Percentiles rank a stretch among this genome's conserved stretches.
Evolutionary conservation across 2,797 vertebrate genomes (phyloP).

Genomic region (Bradypodion pumilum): DNA sequence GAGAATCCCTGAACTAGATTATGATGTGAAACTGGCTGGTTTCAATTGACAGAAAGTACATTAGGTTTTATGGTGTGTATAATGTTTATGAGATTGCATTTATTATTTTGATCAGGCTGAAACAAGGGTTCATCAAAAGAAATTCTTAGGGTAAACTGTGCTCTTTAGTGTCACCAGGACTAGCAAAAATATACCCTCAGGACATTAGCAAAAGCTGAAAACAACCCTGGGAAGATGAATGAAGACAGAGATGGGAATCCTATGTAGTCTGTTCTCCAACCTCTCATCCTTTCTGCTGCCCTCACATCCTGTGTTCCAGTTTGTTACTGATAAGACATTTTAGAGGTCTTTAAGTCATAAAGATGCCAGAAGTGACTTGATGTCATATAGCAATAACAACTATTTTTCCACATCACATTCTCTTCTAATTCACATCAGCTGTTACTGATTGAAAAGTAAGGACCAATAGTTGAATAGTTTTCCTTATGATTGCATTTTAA

Average conservation of each 20-base stretch:
- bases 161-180: neutral
- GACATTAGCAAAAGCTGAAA: neutral
- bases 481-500: neutral
- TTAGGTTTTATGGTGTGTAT: neutral
- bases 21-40: neutral
- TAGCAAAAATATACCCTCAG: neutral
- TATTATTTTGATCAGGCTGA: neutral
- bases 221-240: neutral
- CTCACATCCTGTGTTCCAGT: neutral
- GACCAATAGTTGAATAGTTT: neutral
- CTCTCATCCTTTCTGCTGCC: neutral
- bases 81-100: neutral
- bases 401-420: neutral
- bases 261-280: neutral
- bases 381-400: neutral
- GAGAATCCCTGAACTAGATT: too few relatives aligned
- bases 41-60: neutral
- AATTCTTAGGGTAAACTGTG: neutral
- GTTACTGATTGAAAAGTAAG: too few relatives aligned
- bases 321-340: too few relatives aligned
- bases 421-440: neutral
- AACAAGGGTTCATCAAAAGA: neutral
- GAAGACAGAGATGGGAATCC: neutral
- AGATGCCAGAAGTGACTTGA: too few relatives aligned
- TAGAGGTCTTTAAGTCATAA: too few relatives aligned